These are phyloP conservation scores for Synanthedon tipuliformis DNA, from an alignment of 2,888 invertebrate species.

Conservation along the genomic window DNA sequence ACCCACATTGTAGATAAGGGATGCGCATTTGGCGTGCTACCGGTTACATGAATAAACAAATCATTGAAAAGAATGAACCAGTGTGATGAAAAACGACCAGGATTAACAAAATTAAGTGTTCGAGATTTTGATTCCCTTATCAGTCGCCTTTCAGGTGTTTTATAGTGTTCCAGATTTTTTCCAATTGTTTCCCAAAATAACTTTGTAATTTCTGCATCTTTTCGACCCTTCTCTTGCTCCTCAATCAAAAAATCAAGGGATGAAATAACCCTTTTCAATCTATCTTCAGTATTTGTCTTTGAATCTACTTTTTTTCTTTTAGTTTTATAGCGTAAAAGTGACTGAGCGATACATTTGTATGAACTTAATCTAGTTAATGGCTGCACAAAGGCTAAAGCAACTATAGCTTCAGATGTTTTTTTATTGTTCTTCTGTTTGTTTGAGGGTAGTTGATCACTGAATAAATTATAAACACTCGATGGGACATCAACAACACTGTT, in stretches of 20 bases:
- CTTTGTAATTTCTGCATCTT: constrained; percentile 77
- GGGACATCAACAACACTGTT: constrained; percentile 73
- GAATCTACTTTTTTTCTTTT: constrained; percentile 46
- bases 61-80: constrained; percentile 87
- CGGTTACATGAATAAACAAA: constrained; percentile 80
- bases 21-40: constrained; percentile 74
- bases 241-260: constrained; percentile 74
- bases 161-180: constrained; percentile 72
- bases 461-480: constrained; percentile 64
- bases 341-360: constrained; percentile 73
- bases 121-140: constrained; percentile 81
- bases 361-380: constrained; percentile 73
- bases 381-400: constrained; percentile 71
- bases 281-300: constrained; percentile 61
- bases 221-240: constrained; percentile 71
- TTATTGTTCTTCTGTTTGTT: constrained; percentile 67
- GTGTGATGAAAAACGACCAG: constrained; percentile 80
- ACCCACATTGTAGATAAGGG: constrained; percentile 84
- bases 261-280: constrained; percentile 68
- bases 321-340: constrained; percentile 58
- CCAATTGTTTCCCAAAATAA: constrained; percentile 80
- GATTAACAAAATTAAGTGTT: constrained; percentile 76
- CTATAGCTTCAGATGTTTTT: constrained; percentile 69
- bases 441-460: constrained; percentile 67
- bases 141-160: constrained; percentile 76